Evolutionary conservation across 2,113 vertebrate genomes (phyloP), one percentile per base, ranked within the genome.

Genomic region (Paratilapia polleni): DNA sequence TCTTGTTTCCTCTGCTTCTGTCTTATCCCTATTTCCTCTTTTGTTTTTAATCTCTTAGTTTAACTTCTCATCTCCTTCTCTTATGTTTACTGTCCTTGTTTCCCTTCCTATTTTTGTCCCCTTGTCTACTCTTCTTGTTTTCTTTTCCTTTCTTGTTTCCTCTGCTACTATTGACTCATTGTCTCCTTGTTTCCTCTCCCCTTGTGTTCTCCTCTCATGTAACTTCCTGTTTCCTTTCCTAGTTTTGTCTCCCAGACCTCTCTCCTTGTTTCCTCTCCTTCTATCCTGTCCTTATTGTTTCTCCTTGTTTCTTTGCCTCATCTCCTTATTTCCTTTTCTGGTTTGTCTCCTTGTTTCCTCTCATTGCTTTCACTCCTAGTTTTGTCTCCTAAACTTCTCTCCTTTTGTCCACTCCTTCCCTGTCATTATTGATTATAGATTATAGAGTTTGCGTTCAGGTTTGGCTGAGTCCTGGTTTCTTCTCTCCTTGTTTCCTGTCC

Each of bases 321-420:
- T 36, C 36, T 36, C 36, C 36, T 36, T n/a, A 24, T 43, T 66
- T 41, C 63, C 20, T 64, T 12, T n/a, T 66, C 63, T 66, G 63
- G 13, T 24, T 24, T 43, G 10, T 36, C 36, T 36, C 36, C 36
- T 36, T 36, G 36, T 36, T 36, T 36, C 8, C 36, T 31, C 28
- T 31, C 28, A 31, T 31, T 31, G 28, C n/a, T n/a, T n/a, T n/a
- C n/a, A n/a, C n/a, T n/a, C n/a, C n/a, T n/a, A n/a, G 34, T 36
- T 31, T 31, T 31, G 36, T 6, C 36, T 36, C 36, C 36, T 36
- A 0, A 0, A 24, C n/a, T 2, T 9, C 41, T 0, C 63, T 43
- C 38, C 36, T 0, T 66, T n/a, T 66, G 41, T 31, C 28, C 28
- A 31, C 28, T 66, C 63, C 63, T 66, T 66, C 41, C 63, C n/a